These are phyloP conservation scores for Rhinoderma darwinii DNA, from an alignment of 2,113 vertebrate genomes.

Conservation along the genomic window DNA sequence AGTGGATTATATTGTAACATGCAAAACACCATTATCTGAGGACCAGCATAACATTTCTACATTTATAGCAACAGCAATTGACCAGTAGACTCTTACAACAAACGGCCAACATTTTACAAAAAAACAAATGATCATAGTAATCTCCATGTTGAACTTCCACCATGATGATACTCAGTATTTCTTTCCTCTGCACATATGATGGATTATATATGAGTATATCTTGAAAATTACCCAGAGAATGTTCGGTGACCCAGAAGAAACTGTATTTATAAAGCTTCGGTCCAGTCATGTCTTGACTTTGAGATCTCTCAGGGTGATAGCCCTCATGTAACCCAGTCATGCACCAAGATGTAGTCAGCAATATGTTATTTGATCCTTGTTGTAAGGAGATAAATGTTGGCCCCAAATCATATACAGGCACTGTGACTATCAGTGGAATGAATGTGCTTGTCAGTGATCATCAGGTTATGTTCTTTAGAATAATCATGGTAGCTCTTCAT, in stretches of 20 bases:
- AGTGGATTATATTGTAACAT: too few species aligned
- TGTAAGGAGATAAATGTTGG: constrained; percentile 39
- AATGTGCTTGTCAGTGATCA: constrained; percentile 36
- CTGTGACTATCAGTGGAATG: background rate
- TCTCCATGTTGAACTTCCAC: too few species aligned
- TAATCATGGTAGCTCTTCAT: background rate
- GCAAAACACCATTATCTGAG: too few species aligned
- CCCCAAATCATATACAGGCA: constrained; percentile 14
- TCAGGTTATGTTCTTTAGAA: constrained; percentile 43
- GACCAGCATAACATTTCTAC: too few species aligned
- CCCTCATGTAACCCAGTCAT: constrained; percentile 39
- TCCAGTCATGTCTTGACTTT: background rate
- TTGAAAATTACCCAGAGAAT: background rate
- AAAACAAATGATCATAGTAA: too few species aligned
- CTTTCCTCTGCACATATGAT: too few species aligned
- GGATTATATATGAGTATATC: background rate
- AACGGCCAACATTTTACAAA: too few species aligned
- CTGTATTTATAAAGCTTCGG: background rate
- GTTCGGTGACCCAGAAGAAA: background rate
- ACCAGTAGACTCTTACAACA: too few species aligned
- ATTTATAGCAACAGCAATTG: too few species aligned
- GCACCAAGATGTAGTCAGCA: constrained; percentile 9
- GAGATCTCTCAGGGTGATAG: constrained; percentile 30
- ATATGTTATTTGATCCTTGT: constrained; percentile 21
- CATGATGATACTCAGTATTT: too few species aligned